Conservation (phyloP, 2,888 invertebrate genomes). For the Polietes domitor region DNA sequence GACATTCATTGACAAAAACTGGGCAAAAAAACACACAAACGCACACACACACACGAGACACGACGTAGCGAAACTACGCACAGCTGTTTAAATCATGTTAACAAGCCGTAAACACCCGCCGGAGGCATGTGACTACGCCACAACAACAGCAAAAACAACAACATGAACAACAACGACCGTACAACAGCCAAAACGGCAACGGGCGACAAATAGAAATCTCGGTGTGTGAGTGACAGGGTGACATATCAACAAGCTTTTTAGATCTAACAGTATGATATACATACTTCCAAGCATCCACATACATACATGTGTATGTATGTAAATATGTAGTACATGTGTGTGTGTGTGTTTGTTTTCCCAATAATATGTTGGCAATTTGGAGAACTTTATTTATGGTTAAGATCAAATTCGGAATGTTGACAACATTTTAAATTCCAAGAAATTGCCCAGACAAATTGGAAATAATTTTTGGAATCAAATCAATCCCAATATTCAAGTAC, state of each 20-base stretch:
- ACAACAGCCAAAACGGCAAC: slow-evolving; percentile 23
- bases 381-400: slow-evolving; percentile 34
- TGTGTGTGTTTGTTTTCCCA: not conserved
- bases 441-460: not conserved
- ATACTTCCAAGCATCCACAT: not conserved
- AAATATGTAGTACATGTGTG: not conserved
- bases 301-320: not conserved
- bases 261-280: slow-evolving; percentile 51
- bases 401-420: slow-evolving; percentile 30
- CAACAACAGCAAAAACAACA: no score
- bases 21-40: slow-evolving; percentile 29
- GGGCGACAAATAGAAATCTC: slow-evolving; percentile 20
- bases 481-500: no score
- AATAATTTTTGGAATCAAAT: no score
- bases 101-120: slow-evolving; percentile 68
- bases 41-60: slow-evolving; percentile 15
- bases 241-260: slow-evolving; percentile 67
- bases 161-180: no score
- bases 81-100: slow-evolving; percentile 67
- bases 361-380: slow-evolving; percentile 39
- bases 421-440: slow-evolving; percentile 15
- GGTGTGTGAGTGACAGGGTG: slow-evolving; percentile 63
- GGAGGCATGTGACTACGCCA: slow-evolving; percentile 54
- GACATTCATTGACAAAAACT: slow-evolving; percentile 38
- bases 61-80: slow-evolving; percentile 30